Percentiles rank a stretch among this genome's conserved stretches.
Evolutionary conservation across 2,888 invertebrate species (phyloP).

Genomic region (Athalia cordata): DNA sequence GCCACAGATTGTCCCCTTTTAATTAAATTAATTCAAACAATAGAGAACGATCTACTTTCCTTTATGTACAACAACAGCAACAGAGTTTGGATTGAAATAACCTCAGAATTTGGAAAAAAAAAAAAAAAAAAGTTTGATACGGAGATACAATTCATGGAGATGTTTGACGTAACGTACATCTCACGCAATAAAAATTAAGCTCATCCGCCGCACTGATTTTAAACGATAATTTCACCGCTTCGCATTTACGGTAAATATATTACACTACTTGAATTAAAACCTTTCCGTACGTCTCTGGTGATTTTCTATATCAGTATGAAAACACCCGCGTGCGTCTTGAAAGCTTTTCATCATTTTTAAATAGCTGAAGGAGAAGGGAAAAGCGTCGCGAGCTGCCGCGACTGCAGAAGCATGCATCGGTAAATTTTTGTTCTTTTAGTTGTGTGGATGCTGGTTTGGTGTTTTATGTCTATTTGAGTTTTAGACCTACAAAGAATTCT

Average conservation of each 20-base stretch:
- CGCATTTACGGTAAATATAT: too few relatives aligned
- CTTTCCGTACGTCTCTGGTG: too few relatives aligned
- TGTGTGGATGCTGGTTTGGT: background rate
- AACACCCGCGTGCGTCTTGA: background rate
- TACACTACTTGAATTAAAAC: too few relatives aligned
- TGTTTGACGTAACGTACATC: background rate
- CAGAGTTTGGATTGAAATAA: background rate
- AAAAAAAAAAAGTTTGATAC: background rate
- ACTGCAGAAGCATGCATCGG: conserved; percentile 6
- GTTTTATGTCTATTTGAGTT: conserved; percentile 38
- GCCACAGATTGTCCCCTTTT: background rate
- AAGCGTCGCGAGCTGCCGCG: background rate
- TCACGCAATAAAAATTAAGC: background rate
- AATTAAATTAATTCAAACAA: conserved; percentile 15
- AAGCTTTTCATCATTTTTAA: conserved; percentile 34
- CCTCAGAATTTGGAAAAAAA: background rate
- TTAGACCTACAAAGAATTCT: conserved; percentile 44
- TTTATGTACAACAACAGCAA: background rate
- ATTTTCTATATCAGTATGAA: background rate
- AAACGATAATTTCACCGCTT: too few relatives aligned
- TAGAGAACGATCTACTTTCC: background rate
- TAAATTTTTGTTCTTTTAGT: conserved; percentile 25
- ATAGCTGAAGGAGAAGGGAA: conserved; percentile 20
- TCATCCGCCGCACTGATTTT: background rate
- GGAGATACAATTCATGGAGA: background rate